Percentiles rank a stretch among this genome's conserved stretches.
These are phyloP conservation scores for Arrhamphus sclerolepis DNA, from an alignment of 2,797 vertebrate genomes.

Conservation along the genomic window DNA sequence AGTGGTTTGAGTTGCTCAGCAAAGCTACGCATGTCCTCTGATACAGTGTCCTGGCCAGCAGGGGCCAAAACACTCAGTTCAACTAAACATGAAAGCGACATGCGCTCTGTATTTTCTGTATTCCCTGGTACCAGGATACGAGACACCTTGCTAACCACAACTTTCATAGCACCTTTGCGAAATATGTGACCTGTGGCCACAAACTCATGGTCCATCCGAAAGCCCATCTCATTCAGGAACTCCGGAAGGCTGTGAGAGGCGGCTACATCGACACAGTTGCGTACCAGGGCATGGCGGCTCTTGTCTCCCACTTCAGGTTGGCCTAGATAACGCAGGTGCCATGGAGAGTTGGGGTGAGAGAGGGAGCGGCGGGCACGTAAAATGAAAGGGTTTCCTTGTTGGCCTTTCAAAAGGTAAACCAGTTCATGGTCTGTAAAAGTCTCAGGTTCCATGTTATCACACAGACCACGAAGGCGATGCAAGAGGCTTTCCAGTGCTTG, in stretches of 20 bases:
- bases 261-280: constrained; percentile 95
- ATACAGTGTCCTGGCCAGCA: constrained; percentile 91
- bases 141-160: constrained; percentile 94
- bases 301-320: constrained; percentile 97
- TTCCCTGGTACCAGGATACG: constrained; percentile 91
- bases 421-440: constrained; percentile 94
- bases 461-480: constrained; percentile 93
- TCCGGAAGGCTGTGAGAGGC: constrained; percentile 93
- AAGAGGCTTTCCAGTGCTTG: constrained; percentile 93
- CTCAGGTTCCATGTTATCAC: constrained; percentile 97
- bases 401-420: constrained; percentile 96
- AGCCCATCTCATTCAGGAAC: constrained; percentile 97
- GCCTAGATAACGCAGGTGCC: constrained; percentile 95
- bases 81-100: constrained; percentile 94
- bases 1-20: constrained; percentile 96
- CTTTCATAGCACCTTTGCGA: constrained; percentile 93
- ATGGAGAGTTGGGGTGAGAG: constrained; percentile 86
- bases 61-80: constrained; percentile 93
- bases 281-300: constrained; percentile 90
- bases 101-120: constrained; percentile 91
- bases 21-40: constrained; percentile 97
- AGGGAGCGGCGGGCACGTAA: constrained; percentile 91
- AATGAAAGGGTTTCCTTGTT: constrained; percentile 96
- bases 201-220: constrained; percentile 98
- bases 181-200: constrained; percentile 94